Evolutionary conservation across 2,888 invertebrate species (phyloP), one percentile per base, ranked within the genome.

Genomic region (Aphrophora alni): DNA sequence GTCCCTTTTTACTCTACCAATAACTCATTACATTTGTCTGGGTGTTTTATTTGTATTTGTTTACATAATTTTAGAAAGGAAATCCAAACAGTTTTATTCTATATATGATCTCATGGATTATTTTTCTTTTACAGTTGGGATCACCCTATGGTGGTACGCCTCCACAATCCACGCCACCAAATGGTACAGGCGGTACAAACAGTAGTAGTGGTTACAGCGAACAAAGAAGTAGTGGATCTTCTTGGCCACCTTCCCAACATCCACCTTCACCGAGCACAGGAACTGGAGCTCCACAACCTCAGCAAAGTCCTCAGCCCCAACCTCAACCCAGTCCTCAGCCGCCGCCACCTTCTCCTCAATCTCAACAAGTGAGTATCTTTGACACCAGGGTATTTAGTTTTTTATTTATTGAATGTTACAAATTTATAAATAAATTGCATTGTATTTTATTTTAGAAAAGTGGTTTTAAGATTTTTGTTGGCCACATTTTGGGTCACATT

Each of bases 321-420:
- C 81, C 82, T 5, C 80, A 72, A 38, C 74, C 79, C 38, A 73
- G 78, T 12, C 77, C 80, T 14, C 90, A 90, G 87, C 84, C 83
- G 82, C 85, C 86, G 83, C 84, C 86, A 81, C 90, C 90, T 86
- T 89, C 90, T 44, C 90, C 87, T 85, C 89, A 89, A 51, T 84
- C 84, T 51, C 86, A 85, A 51, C 91, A 91, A 59, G 59, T 59
- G 10, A 59, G 59, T 59, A 3, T 59, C 33, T 33, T 33, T 3
- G n/a, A n/a, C n/a, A n/a, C n/a, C 88, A 88, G 86, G 89, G 88
- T 84, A 86, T 85, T 84, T 24, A 3, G 44, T 59, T 74, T 44
- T 75, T 38, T 8, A 7, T 68, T 68, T 68, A 68, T 3, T 21
- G 24, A 68, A n/a, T n/a, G n/a, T n/a, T n/a, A n/a, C n/a, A n/a